Conservation (phyloP, 2,797 vertebrate species). For the Amniataba percoides region DNA sequence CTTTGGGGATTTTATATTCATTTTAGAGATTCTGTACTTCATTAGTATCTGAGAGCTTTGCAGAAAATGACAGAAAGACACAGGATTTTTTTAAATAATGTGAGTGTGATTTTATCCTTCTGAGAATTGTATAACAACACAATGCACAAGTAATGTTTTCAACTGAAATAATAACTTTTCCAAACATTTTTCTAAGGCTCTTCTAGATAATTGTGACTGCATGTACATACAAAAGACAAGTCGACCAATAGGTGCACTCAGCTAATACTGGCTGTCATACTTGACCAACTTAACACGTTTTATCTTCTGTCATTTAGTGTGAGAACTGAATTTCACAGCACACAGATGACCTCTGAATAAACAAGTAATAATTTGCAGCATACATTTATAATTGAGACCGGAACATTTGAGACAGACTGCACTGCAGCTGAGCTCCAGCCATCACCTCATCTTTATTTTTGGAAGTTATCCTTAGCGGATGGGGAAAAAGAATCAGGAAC, state of each 20-base stretch:
- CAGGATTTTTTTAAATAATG: no score
- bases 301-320: neutral
- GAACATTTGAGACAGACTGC: neutral
- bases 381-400: no score
- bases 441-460: neutral
- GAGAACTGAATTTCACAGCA: neutral
- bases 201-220: no score
- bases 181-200: no score
- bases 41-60: slow-evolving; percentile 1
- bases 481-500: neutral
- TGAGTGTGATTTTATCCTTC: no score
- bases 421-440: neutral
- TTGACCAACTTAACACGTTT: neutral
- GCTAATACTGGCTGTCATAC: neutral
- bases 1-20: neutral
- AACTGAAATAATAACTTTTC: no score
- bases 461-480: slow-evolving; percentile 4
- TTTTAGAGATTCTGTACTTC: neutral
- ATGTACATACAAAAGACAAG: no score
- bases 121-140: no score
- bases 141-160: no score
- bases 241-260: no score
- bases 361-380: no score
- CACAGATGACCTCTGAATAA: neutral
- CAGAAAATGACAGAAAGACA: neutral